Evolutionary conservation across 2,888 invertebrate genomes (phyloP).

Genomic region (Machimus atricapillus): DNA sequence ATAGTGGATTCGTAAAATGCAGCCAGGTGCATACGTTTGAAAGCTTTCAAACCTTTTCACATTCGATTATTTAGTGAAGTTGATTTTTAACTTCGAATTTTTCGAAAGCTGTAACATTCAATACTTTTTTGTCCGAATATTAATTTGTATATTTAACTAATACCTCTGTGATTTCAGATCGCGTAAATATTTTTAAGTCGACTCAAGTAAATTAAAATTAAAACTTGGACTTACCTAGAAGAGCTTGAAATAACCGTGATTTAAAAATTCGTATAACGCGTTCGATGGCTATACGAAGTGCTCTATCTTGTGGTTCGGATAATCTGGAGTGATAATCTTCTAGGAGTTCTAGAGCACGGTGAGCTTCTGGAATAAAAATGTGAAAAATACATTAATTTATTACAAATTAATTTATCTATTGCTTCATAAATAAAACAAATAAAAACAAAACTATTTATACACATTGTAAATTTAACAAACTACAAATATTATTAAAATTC

Average conservation of each 20-base stretch:
- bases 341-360: constrained; percentile 95
- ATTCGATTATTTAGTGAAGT: not conserved
- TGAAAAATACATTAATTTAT: not conserved
- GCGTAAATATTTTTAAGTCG: no score
- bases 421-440: not conserved
- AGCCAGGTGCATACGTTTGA: not conserved
- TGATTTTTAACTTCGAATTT: not conserved
- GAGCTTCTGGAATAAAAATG: constrained; percentile 80
- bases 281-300: constrained; percentile 94
- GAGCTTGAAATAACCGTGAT: constrained; percentile 95
- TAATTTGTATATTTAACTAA: no score
- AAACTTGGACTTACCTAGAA: constrained; percentile 80
- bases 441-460: not conserved
- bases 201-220: not conserved
- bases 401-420: not conserved
- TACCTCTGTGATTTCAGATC: no score
- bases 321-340: constrained; percentile 98
- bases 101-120: no score
- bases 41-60: not conserved
- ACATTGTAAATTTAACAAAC: no score
- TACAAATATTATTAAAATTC: no score
- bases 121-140: no score
- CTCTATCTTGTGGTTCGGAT: constrained; percentile 92
- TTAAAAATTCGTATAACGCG: constrained; percentile 98
- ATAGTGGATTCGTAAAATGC: not conserved